Base-by-base conservation (phyloP, 2,113 vertebrate species). In the Oreocharis arfaki region DNA sequence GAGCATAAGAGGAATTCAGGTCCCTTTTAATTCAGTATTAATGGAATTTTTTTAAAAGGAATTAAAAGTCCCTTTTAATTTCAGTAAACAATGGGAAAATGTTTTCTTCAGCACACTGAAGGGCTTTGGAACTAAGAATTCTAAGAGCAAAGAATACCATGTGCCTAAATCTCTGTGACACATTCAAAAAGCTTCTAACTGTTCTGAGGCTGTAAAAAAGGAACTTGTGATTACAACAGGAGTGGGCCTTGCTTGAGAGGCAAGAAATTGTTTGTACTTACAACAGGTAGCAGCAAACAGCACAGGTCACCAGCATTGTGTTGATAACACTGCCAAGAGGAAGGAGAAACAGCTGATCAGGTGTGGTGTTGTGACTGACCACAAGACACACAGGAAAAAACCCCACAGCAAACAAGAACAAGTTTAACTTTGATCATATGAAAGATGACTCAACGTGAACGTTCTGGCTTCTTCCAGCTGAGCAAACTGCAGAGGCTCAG, bases 201-300 rank as follows among this genome's bases (percentile, higher is more conserved):
- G 24, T 37, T 16, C 35, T n/a, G 56, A 82, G 84, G 75, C 42
- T 30, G 10, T 16, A 50, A 76, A 85, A 84, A 79, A 27, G n/a
- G 65, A 71, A 41, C 17, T 61, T 44, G 26, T 37, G 5, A 30
- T 32, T 8, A 1, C 27, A 71, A 44, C 27, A 74, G 59, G 70
- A 77, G 53, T 4, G n/a, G 44, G 21, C 33, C n/a, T 65, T 26
- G 65, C 59, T 42, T 10, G 21, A 65, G 80, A 52, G 47, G 46
- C 75, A 91, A 88, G 85, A 39, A 8, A 37, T 52, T 94, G 52
- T 92, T 96, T 87, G 97, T 99, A 99, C 99, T 99, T 98, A 99
- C 99, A 99, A 99, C 84, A 99, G 97, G 93, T 99, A 99, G 97
- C 99, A 99, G 98, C 99, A 99, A 67, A 99, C 97, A 27, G 99